Evolutionary conservation across 2,113 vertebrate species (phyloP).

Genomic region (Nyctereutes procyonoides): DNA sequence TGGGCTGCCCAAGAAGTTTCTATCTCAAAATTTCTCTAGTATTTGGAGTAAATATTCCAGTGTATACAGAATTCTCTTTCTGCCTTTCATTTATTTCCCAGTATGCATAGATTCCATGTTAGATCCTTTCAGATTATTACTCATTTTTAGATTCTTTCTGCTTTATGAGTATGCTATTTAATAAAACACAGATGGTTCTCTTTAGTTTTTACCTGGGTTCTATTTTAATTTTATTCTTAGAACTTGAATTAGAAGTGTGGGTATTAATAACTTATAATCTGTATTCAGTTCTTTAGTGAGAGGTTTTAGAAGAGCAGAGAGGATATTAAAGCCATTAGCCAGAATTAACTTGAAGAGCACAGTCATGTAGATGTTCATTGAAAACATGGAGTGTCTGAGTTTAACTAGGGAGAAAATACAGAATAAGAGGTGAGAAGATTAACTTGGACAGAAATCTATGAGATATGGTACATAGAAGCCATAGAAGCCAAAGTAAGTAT

Average conservation of each 20-base stretch:
- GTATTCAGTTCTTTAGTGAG: neutral
- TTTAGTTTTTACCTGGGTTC: constrained; percentile 20
- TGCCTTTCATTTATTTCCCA: constrained; percentile 29
- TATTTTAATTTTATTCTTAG: constrained; percentile 43
- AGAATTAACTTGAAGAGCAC: constrained; percentile 45
- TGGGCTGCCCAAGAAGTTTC: neutral
- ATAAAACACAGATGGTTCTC: neutral
- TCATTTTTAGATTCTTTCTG: constrained; percentile 32
- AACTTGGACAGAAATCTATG: neutral
- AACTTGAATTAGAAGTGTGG: neutral
- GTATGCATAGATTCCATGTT: neutral
- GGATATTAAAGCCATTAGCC: constrained; percentile 4
- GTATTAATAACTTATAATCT: constrained; percentile 9
- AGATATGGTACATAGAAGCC: neutral
- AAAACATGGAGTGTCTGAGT: constrained; percentile 33
- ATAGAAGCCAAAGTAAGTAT: constrained; percentile 26
- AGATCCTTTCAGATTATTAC: constrained; percentile 27
- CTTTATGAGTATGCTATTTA: constrained; percentile 1
- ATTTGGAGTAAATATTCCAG: neutral
- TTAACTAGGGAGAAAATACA: constrained; percentile 20
- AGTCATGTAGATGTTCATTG: constrained; percentile 32
- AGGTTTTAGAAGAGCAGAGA: neutral
- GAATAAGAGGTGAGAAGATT: neutral
- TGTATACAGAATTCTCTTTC: neutral
- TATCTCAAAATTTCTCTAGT: constrained; percentile 34